Conservation (phyloP, 2,113 vertebrate genomes). For the Okapia johnstoni region DNA sequence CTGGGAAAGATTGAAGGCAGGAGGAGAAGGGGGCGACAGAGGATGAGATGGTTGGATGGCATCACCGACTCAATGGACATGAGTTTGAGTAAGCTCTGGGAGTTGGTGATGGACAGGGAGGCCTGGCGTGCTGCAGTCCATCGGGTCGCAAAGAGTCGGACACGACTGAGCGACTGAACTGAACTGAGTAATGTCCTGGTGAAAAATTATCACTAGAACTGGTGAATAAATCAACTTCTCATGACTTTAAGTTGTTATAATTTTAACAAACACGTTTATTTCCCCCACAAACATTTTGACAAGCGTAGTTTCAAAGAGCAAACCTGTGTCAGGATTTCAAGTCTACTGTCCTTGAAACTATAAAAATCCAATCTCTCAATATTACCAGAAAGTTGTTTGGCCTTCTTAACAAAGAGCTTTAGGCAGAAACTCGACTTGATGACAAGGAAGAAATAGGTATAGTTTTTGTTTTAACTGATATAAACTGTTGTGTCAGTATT, state of each 20-base stretch:
- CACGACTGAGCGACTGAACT: neutral
- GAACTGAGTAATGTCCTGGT: neutral
- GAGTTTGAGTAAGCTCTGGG: neutral
- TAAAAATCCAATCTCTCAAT: neutral
- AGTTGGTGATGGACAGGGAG: neutral
- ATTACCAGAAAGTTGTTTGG: neutral
- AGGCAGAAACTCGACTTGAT: neutral
- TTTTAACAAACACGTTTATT: neutral
- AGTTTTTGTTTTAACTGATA: neutral
- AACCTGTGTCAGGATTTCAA: neutral
- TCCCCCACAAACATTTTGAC: neutral
- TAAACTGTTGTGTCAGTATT: neutral
- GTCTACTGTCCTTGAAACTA: neutral
- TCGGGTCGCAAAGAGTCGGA: neutral
- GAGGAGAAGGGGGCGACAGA: neutral
- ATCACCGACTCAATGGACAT: neutral
- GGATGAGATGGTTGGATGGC: neutral
- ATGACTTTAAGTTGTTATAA: neutral
- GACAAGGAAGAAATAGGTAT: neutral
- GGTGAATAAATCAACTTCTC: neutral
- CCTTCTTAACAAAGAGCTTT: neutral
- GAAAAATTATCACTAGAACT: neutral
- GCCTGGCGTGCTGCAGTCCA: neutral
- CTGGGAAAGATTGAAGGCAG: neutral
- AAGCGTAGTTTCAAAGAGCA: neutral